Conservation (phyloP, 2,888 invertebrate genomes). For the Caenorhabditis macrosperma region DNA sequence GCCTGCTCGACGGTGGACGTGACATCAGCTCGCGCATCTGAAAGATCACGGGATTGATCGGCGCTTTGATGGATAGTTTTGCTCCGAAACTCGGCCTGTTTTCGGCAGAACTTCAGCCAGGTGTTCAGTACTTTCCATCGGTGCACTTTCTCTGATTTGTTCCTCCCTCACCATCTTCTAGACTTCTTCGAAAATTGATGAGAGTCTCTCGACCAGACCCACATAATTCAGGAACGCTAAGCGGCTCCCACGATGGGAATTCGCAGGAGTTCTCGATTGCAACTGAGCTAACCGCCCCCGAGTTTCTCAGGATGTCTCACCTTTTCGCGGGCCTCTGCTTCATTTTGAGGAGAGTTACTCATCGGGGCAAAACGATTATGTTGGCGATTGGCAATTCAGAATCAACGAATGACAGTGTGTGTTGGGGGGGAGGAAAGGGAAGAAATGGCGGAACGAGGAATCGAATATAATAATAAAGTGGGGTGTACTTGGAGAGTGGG, state of each 20-base stretch:
- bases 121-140: no score
- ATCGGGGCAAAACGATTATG: slow-evolving; percentile 6
- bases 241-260: not conserved
- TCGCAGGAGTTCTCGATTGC: not conserved
- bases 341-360: slow-evolving; percentile 60
- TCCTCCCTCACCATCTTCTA: no score
- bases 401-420: not conserved
- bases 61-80: not conserved
- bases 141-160: no score
- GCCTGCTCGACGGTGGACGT: slow-evolving; percentile 68
- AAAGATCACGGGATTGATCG: slow-evolving; percentile 21
- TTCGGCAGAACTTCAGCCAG: no score
- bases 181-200: no score
- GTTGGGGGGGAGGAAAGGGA: not conserved
- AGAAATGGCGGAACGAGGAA: slow-evolving; percentile 10
- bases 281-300: no score
- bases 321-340: slow-evolving; percentile 67
- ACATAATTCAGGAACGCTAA: no score
- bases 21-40: slow-evolving; percentile 71
- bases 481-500: slow-evolving; percentile 52
- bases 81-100: no score
- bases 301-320: slow-evolving; percentile 27
- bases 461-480: slow-evolving; percentile 57
- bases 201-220: no score
- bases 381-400: not conserved